Conservation (phyloP, 2,113 vertebrate genomes). For the Cinclus cinclus region DNA sequence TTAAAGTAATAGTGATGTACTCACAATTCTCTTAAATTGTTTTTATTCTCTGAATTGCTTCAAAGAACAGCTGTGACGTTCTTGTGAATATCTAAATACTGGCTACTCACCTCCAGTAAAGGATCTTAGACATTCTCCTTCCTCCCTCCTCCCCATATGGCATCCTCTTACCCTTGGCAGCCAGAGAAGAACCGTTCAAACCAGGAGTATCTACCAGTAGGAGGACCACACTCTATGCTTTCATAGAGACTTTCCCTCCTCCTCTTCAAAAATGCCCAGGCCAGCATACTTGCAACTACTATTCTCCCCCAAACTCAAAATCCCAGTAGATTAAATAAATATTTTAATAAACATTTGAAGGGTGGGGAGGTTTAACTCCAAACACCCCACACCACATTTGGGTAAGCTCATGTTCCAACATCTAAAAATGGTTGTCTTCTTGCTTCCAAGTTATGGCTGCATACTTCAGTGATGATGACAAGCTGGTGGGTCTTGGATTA, state of each 20-base stretch:
- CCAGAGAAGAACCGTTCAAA: not conserved
- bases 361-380: not conserved
- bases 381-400: not conserved
- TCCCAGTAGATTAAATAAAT: not conserved
- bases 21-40: not conserved
- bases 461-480: not conserved
- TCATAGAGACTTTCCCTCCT: not conserved
- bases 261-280: not conserved
- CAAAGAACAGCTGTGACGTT: not conserved
- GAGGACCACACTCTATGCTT: not conserved
- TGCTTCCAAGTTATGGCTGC: not conserved
- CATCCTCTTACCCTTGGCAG: not conserved
- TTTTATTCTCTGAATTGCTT: not conserved
- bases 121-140: not conserved
- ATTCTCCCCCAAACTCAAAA: not conserved
- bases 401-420: not conserved
- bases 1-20: not conserved
- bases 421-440: not conserved
- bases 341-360: not conserved
- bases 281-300: not conserved
- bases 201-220: not conserved
- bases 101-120: conserved; percentile 42
- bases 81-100: not conserved
- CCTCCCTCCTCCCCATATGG: not conserved
- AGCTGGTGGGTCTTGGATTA: not conserved